These are phyloP conservation scores for Rhogogaster chlorosoma DNA, from an alignment of 2,888 invertebrate genomes.

Conservation along the genomic window DNA sequence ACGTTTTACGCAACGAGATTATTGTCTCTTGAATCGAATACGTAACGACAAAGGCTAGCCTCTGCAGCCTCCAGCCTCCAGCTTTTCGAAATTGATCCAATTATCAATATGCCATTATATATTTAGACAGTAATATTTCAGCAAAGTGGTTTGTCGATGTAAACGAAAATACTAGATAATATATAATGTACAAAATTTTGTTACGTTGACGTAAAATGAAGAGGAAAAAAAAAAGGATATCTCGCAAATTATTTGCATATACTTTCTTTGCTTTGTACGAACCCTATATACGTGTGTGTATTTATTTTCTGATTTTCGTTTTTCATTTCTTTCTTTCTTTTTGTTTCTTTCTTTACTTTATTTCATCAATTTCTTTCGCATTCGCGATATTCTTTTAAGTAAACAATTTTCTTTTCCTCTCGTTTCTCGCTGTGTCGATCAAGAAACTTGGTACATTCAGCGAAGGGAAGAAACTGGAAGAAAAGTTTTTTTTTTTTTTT, in stretches of 20 bases:
- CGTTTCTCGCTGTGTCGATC: not conserved
- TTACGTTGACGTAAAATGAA: not conserved
- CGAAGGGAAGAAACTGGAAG: not conserved
- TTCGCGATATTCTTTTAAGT: not conserved
- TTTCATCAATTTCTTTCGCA: not conserved
- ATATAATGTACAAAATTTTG: not conserved
- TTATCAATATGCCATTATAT: not conserved
- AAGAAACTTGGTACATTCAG: not conserved
- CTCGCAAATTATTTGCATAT: too few species aligned
- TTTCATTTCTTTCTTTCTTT: not conserved
- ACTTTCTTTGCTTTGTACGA: not conserved
- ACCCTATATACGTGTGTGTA: not conserved
- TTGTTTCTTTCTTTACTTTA: not conserved
- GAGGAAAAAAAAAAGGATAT: not conserved
- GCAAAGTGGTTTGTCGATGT: not conserved
- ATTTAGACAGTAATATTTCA: not conserved
- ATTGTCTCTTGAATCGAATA: conserved; percentile 5
- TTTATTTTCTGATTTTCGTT: not conserved
- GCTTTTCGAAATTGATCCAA: not conserved
- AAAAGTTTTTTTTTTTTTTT: not conserved
- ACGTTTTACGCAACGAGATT: not conserved
- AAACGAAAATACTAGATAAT: not conserved
- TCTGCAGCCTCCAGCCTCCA: not conserved
- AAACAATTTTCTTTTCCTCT: not conserved
- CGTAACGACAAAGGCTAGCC: not conserved